Evolutionary conservation across 2,113 vertebrate genomes (phyloP), one percentile per base, ranked within the genome.

Genomic region (Centropus unirufus): DNA sequence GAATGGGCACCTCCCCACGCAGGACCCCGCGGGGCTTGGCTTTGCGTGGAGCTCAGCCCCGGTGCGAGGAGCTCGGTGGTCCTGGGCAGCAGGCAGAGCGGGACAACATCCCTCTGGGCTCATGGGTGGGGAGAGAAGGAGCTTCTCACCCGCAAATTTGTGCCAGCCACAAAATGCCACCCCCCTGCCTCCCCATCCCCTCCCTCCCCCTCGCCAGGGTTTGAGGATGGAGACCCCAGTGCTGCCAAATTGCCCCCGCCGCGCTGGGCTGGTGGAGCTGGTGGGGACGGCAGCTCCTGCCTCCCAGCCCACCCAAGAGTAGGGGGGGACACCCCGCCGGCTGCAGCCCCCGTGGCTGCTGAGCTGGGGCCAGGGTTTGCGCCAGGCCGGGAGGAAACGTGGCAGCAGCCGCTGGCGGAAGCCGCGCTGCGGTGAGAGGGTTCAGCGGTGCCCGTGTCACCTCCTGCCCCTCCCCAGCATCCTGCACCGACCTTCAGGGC

Each of bases 361-460:
- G 32, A 21, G 51, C 51, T 2, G 49, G 12, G 32, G 2, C 39
- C 36, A 0, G 1, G 12, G 1, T 6, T 40, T 27, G 34, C 77
- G 4, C 5, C n/a, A 12, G 1, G 52, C 20, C 3, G 3, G 44
- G 32, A n/a, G 55, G 91, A 69, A 69, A 49, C 21, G 79, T 13
- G 57, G 62, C 75, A 3, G 79, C 8, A 0, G 76, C 83, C 29
- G 44, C 12, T 51, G 29, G 17, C 27, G 34, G 94, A 73, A 92
- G 42, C 76, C 55, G 1, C 0, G 11, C 42, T 8, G 78, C 1
- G 2, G 3, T 0, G 8, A 51, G 74, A 5, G 10, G 0, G 5
- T 40, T 54, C 84, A 32, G 34, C 8, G 1, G 40, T 8, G 16
- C 58, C 44, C 5, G 23, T 0, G 1, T 12, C 52, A 63, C 8